Percentiles rank a stretch among this genome's conserved stretches.
Conservation (phyloP, 2,113 vertebrate species). For the Tyto alba region DNA sequence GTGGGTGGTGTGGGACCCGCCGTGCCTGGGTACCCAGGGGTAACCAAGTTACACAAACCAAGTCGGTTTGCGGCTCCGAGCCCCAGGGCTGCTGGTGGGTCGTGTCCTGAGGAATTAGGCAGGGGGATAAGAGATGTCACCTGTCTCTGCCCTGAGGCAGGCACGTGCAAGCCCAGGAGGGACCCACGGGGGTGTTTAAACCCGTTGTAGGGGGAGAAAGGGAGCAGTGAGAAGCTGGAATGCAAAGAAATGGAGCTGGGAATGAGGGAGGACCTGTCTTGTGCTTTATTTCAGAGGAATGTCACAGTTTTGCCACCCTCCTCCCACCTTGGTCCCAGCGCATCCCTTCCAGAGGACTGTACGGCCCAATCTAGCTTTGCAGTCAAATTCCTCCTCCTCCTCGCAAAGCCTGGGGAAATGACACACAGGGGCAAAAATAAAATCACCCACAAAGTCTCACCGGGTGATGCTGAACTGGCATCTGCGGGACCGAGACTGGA, state of each 20-base stretch:
- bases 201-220: neutral
- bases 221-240: neutral
- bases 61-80: neutral
- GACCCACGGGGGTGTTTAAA: neutral
- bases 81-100: neutral
- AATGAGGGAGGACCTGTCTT: neutral
- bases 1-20: neutral
- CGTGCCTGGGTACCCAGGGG: rapidly evolving
- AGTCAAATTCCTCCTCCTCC: neutral
- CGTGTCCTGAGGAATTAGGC: neutral
- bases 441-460: neutral
- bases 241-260: neutral
- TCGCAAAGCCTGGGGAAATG: neutral
- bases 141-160: neutral
- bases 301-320: neutral
- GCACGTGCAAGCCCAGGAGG: neutral
- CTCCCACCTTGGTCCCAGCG: neutral
- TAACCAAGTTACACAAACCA: neutral
- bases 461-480: neutral
- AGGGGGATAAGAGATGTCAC: neutral
- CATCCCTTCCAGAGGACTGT: neutral
- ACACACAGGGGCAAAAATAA: neutral
- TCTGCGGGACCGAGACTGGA: rapidly evolving
- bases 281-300: neutral
- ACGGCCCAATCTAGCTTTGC: neutral